Conservation (phyloP, 2,113 vertebrate species). For the Cacatua alba region DNA sequence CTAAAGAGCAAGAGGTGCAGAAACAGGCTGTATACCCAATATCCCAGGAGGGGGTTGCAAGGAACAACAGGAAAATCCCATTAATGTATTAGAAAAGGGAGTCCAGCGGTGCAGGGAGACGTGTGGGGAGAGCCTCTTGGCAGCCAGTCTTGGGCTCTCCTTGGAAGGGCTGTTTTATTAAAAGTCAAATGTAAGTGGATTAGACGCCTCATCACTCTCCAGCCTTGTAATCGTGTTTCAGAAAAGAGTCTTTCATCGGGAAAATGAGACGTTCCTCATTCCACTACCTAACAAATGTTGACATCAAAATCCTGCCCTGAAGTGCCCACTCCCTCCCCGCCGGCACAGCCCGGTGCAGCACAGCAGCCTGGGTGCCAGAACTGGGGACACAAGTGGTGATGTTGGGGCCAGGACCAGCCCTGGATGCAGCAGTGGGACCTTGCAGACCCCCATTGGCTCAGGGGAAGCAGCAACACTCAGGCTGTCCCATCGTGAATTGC, state of each 20-base stretch:
- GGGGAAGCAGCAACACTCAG: rapidly evolving
- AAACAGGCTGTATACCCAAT: background rate
- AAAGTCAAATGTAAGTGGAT: conserved; percentile 49
- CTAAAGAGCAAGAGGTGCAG: background rate
- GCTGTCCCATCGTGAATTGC: background rate
- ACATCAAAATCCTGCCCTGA: background rate
- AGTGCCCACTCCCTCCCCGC: background rate
- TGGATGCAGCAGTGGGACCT: rapidly evolving
- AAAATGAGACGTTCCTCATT: conserved; percentile 35
- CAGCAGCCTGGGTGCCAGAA: background rate
- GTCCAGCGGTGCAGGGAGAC: background rate
- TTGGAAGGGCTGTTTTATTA: background rate
- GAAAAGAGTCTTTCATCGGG: background rate
- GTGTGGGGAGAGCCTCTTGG: background rate
- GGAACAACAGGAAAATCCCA: background rate
- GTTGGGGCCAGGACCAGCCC: rapidly evolving
- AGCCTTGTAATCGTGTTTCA: conserved; percentile 38
- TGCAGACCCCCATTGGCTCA: rapidly evolving
- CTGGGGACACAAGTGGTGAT: rapidly evolving
- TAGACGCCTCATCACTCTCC: conserved; percentile 50
- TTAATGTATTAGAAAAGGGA: background rate
- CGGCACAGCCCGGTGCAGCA: rapidly evolving
- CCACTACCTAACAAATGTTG: conserved; percentile 47
- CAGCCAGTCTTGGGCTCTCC: background rate
- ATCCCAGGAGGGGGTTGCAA: background rate